Base-by-base conservation (phyloP, 2,797 vertebrate genomes). In the Poecile montanus region DNA sequence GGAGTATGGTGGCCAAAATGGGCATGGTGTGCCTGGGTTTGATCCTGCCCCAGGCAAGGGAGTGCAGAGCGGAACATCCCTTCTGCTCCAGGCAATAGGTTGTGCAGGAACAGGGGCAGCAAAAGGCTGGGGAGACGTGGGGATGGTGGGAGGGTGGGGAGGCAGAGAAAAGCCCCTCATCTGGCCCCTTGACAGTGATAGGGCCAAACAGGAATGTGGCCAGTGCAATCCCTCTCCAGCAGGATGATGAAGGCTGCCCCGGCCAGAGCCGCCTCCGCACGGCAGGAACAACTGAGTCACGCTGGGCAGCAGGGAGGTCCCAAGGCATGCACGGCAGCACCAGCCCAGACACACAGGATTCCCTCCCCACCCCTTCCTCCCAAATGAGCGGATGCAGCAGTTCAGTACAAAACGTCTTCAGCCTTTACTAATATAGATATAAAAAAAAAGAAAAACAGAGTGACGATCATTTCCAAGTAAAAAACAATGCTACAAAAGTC, bases 381-480 rank as follows among this genome's bases (percentile, higher is more conserved):
- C 1, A 0, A 94, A 92, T 30, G 54, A 94, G 68, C 75, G 56
- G 93, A 93, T 78, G 58, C 94, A 91, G 38, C 73, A 61, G 50
- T 32, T 93, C 72, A 79, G 94, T 97, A 96, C 95, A 97, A 97
- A 97, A 97, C 9, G 48, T 94, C 87, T 95, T 82, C 93, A 95
- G 76, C 65, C 29, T 97, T 96, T 97, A 97, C 94, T 97, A 95
- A 95, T 94, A 94, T 84, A 94, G 92, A 95, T 93, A 94, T 58
- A 89, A 56, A 91, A 85, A 81, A 45, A 11, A 60, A 54, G 3
- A 29, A 50, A 82, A 94, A 27, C 63, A 77, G 40, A 51, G 57
- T 77, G 89, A 92, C 82, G 85, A 92, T 81, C 27, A 68, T 89
- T 88, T 94, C 73, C 0, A 9, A 89, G 95, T 95, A 95, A 89